phyloP scores from a whole-genome alignment of 2,888 invertebrate species.

The Tuta absoluta region DNA sequence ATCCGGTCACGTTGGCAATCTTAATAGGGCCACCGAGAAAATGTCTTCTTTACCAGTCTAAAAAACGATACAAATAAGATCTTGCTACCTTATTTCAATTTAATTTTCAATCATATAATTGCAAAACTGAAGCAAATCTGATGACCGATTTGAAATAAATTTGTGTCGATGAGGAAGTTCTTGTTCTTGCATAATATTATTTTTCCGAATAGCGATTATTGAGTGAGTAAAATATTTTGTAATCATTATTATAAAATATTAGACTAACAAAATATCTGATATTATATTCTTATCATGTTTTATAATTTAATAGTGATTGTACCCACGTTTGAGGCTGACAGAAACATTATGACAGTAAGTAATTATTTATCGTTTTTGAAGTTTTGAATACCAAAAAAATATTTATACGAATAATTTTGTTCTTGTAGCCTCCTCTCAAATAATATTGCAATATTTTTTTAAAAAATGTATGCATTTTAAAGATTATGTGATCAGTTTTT shows the following conservation, averaged over 20 bases:
- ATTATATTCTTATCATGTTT: neutral
- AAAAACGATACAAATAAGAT: neutral
- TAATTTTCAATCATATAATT: neutral
- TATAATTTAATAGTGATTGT: neutral
- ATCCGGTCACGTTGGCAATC: slow-evolving; percentile 10
- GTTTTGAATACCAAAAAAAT: neutral
- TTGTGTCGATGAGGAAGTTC: neutral
- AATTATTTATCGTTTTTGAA: neutral
- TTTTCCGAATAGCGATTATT: neutral
- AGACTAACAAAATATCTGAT: neutral
- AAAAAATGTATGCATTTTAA: too few species aligned
- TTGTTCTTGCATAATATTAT: slow-evolving; percentile 6
- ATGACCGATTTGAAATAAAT: neutral
- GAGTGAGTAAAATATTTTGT: neutral
- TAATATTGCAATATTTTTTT: too few species aligned
- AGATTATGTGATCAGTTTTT: too few species aligned
- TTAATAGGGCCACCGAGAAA: slow-evolving; percentile 9
- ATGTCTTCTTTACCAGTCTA: neutral
- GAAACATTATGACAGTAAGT: neutral
- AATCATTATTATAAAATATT: neutral
- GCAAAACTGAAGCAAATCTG: slow-evolving; percentile 4
- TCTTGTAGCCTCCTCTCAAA: too few species aligned
- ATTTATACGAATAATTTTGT: neutral
- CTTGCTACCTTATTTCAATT: neutral
- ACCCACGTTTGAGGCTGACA: neutral